phyloP scores from a whole-genome alignment of 2,797 vertebrate genomes.

The Sebastes kiyomatsui region DNA sequence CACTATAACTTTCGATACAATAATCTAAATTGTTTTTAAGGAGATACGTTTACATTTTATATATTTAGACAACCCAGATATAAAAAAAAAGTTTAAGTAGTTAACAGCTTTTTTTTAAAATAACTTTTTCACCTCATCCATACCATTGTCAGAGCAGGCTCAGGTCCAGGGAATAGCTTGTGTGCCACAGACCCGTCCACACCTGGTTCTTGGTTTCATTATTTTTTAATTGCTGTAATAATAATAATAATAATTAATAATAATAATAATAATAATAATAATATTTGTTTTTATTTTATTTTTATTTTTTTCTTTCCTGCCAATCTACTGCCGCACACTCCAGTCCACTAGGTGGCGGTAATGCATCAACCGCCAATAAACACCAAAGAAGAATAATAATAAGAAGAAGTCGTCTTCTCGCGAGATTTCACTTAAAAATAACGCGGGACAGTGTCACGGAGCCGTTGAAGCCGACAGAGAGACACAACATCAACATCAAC shows the following conservation, averaged over 20 bases:
- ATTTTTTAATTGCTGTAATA: constrained; percentile 60
- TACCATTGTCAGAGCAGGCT: constrained; percentile 67
- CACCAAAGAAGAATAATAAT: too few relatives aligned
- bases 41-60: neutral
- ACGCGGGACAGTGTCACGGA: constrained; percentile 55
- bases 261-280: neutral
- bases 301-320: too few relatives aligned
- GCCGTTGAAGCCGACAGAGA: neutral
- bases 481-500: neutral
- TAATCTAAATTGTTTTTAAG: neutral
- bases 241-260: too few relatives aligned
- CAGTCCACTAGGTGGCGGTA: too few relatives aligned
- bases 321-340: too few relatives aligned
- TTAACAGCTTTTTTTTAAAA: too few relatives aligned
- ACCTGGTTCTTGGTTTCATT: constrained; percentile 61
- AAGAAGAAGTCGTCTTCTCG: constrained; percentile 9
- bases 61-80: neutral
- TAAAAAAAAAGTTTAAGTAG: neutral
- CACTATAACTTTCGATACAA: too few relatives aligned
- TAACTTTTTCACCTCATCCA: constrained; percentile 17
- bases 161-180: constrained; percentile 51
- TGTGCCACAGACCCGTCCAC: constrained; percentile 36
- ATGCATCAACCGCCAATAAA: too few relatives aligned
- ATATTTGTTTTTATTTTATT: too few relatives aligned
- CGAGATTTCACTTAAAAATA: constrained; percentile 65